A percentile compares a stretch with the other conserved stretches of the same genome.
Conservation (phyloP, 2,113 vertebrate genomes). For the Pavo muticus region DNA sequence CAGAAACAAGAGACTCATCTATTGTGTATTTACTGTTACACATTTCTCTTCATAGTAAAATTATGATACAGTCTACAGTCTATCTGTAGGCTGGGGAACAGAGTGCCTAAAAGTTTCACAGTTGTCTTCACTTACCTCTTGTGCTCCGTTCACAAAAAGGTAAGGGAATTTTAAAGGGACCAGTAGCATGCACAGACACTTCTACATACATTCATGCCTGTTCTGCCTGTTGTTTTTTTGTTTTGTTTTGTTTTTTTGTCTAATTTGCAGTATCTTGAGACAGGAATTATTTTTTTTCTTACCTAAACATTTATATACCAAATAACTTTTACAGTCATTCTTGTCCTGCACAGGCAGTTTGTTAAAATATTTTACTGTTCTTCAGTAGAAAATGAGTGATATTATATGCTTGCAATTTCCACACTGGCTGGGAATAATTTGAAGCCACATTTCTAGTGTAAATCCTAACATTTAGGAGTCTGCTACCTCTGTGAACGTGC, state of each 20-base stretch:
- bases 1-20: background rate
- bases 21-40: background rate
- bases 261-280: background rate
- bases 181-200: background rate
- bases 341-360: background rate
- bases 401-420: background rate
- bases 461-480: background rate
- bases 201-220: background rate
- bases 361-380: background rate
- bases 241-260: background rate
- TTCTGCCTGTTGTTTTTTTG: background rate
- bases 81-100: background rate
- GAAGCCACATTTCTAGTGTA: background rate
- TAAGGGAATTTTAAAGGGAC: background rate
- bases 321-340: background rate
- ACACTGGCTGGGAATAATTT: background rate
- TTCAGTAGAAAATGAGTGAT: background rate
- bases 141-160: background rate
- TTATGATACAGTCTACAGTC: background rate
- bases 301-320: background rate
- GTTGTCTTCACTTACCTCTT: background rate
- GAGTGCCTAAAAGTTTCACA: background rate
- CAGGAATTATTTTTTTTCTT: background rate
- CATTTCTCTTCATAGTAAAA: background rate
- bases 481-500: background rate